phyloP scores from a whole-genome alignment of 64 coral and sea anemone genomes.

The Catalaphyllia jardinei region DNA sequence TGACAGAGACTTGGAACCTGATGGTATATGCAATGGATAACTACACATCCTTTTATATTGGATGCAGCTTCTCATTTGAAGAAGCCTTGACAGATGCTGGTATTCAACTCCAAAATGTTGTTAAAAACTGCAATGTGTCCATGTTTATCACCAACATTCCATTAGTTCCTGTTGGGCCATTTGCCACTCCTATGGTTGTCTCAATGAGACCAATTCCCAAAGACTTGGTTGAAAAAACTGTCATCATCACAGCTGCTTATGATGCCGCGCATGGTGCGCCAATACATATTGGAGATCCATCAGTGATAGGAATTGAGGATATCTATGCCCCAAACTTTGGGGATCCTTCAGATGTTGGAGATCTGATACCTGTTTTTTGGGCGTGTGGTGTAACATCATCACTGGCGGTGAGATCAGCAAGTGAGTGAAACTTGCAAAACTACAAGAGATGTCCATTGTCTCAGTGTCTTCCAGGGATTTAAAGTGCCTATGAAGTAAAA shows the following conservation, averaged over 20 bases:
- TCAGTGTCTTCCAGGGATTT: too few relatives aligned
- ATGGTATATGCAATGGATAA: conserved; percentile 54
- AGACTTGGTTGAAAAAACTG: conserved; percentile 50
- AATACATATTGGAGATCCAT: conserved; percentile 71
- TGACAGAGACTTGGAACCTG: conserved; percentile 21
- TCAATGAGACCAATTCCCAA: conserved; percentile 60
- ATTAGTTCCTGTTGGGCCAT: conserved; percentile 45
- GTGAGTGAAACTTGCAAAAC: not conserved
- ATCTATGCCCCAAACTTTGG: conserved; percentile 9
- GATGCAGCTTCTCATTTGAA: conserved; percentile 85
- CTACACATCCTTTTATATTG: conserved; percentile 80
- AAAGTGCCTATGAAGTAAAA: too few relatives aligned
- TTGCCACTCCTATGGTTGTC: conserved; percentile 59
- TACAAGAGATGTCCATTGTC: too few relatives aligned
- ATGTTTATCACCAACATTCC: conserved; percentile 68
- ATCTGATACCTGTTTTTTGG: conserved; percentile 72
- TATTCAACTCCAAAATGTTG: conserved; percentile 47
- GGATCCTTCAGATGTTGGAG: conserved; percentile 1
- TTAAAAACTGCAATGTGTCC: conserved; percentile 16
- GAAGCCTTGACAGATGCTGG: conserved; percentile 63
- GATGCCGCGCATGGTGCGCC: conserved; percentile 67
- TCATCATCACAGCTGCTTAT: conserved; percentile 38
- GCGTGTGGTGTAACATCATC: conserved; percentile 56
- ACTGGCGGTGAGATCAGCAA: conserved; percentile 41
- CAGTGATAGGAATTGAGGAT: conserved; percentile 61